Conservation (phyloP, 2,888 invertebrate genomes). For the Tupiocoris notatus region DNA sequence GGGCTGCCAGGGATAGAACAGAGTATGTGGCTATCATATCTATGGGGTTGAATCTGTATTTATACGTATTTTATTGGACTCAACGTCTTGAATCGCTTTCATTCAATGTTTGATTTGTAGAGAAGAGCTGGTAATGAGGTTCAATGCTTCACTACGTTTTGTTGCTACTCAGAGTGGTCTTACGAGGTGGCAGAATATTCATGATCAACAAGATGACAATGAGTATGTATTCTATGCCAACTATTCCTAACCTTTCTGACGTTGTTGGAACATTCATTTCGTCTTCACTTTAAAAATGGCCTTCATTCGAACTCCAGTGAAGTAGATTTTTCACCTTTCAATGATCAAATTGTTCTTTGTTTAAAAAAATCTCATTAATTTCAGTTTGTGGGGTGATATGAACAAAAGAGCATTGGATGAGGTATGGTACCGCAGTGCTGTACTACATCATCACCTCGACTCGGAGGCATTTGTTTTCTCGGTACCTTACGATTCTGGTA, state of each 20-base stretch:
- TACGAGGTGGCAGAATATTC: constrained; percentile 79
- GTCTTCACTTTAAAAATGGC: not conserved
- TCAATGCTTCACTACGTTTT: constrained; percentile 74
- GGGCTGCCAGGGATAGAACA: constrained; percentile 47
- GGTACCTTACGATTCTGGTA: constrained; percentile 63
- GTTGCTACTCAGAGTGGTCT: constrained; percentile 87
- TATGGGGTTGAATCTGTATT: not conserved
- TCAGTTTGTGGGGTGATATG: constrained; percentile 66
- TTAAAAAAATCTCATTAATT: not conserved
- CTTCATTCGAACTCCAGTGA: not conserved
- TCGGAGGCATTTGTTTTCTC: constrained; percentile 73
- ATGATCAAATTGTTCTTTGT: no score
- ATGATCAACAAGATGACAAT: constrained; percentile 40
- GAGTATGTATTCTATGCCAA: no score
- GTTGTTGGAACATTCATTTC: not conserved
- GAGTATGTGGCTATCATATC: constrained; percentile 46
- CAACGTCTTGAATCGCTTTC: not conserved
- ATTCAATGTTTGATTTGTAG: constrained; percentile 42
- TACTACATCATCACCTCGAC: constrained; percentile 77
- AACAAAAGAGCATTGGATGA: constrained; percentile 80
- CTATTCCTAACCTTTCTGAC: not conserved
- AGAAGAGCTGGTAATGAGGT: constrained; percentile 61
- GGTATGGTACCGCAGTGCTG: constrained; percentile 87
- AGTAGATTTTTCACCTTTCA: no score
- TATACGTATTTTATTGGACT: not conserved